These are phyloP conservation scores for Zeugodacus cucurbitae DNA, from an alignment of 1,140 invertebrate genomes.

Conservation along the genomic window DNA sequence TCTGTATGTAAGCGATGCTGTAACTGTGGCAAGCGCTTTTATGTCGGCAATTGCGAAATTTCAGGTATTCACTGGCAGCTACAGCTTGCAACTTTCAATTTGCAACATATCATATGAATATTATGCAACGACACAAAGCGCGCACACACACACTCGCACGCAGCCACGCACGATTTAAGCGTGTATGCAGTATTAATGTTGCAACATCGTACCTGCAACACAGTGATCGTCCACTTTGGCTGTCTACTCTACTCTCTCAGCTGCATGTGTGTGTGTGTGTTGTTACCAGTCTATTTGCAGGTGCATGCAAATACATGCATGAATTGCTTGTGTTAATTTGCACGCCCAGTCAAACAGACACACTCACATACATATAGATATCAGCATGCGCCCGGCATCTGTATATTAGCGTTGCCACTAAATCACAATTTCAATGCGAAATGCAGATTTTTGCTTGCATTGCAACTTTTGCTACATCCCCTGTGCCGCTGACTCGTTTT, in stretches of 20 bases:
- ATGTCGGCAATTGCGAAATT: neutral
- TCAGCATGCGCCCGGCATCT: neutral
- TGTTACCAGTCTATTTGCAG: neutral
- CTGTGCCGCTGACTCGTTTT: neutral
- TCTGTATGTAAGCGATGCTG: neutral
- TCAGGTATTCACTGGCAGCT: neutral
- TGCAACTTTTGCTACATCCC: neutral
- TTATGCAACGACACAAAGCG: neutral
- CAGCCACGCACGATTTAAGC: neutral
- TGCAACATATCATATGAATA: constrained; percentile 3
- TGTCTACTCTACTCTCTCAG: no score
- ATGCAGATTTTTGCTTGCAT: neutral
- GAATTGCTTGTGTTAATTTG: neutral
- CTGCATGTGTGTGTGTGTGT: neutral
- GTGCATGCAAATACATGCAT: neutral
- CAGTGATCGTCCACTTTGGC: neutral
- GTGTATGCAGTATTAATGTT: neutral
- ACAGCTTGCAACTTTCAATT: neutral
- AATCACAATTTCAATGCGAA: constrained; percentile 13
- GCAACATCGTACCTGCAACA: neutral
- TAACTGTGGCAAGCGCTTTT: neutral
- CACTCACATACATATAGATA: neutral
- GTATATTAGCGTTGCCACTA: neutral
- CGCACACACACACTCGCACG: neutral
- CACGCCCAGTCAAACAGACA: neutral